phyloP scores from a whole-genome alignment of 2,113 vertebrate genomes.

The Nanorana parkeri region DNA sequence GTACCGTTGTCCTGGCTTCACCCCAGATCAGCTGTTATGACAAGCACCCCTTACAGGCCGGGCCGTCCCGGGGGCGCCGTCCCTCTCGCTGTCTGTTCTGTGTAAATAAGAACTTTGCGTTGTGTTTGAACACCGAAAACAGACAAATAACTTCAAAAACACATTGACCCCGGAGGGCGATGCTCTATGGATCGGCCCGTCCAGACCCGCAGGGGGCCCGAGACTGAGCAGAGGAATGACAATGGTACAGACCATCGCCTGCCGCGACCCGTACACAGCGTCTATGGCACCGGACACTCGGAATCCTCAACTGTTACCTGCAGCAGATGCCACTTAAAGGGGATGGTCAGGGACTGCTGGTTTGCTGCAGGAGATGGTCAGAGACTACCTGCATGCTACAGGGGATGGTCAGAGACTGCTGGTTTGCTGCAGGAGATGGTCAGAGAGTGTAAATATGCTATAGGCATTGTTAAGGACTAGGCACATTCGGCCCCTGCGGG shows the following conservation, averaged over 20 bases:
- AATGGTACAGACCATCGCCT: slow-evolving; percentile 2
- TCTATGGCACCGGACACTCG: neutral
- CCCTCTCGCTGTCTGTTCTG: neutral
- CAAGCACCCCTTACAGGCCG: neutral
- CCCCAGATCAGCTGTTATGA: slow-evolving; percentile 19
- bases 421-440: too few species aligned
- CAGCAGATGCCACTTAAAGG: slow-evolving; percentile 15
- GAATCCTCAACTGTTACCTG: neutral
- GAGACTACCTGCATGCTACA: too few species aligned
- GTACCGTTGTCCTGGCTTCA: slow-evolving; percentile 3
- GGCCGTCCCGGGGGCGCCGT: neutral
- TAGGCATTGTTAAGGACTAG: too few species aligned
- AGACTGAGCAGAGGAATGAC: neutral
- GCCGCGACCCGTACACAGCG: neutral
- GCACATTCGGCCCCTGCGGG: too few species aligned
- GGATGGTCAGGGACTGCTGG: too few species aligned
- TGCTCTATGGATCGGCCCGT: neutral
- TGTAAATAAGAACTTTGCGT: neutral
- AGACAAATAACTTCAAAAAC: neutral
- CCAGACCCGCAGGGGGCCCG: neutral
- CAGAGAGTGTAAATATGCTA: too few species aligned
- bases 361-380: too few species aligned
- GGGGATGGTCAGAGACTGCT: too few species aligned
- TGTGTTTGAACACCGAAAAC: slow-evolving; percentile 3
- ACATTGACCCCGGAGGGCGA: neutral